Conservation (phyloP, 2,888 invertebrate species). For the Tipula unca region DNA sequence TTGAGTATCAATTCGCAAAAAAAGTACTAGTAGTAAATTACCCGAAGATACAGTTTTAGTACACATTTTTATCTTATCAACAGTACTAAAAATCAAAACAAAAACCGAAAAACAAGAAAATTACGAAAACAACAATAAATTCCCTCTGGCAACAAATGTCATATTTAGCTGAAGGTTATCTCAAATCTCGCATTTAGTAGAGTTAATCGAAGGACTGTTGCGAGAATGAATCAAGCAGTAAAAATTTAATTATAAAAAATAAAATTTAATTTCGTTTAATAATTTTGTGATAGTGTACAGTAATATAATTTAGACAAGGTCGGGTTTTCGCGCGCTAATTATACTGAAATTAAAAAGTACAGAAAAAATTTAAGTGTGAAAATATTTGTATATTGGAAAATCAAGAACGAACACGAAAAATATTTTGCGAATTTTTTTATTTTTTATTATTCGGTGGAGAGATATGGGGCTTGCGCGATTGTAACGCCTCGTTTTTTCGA, state of each 20-base stretch:
- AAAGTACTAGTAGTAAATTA: background rate
- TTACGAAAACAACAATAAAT: background rate
- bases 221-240: background rate
- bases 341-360: background rate
- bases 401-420: background rate
- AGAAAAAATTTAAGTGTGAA: background rate
- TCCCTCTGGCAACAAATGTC: slow-evolving; percentile 2
- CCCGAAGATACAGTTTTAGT: background rate
- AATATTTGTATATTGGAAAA: background rate
- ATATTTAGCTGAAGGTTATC: slow-evolving; percentile 14
- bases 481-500: background rate
- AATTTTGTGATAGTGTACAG: background rate
- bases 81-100: background rate
- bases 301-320: background rate
- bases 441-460: background rate
- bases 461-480: slow-evolving; percentile 8
- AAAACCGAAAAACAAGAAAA: background rate
- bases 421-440: background rate
- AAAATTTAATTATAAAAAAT: background rate
- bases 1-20: background rate
- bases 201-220: background rate
- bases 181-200: background rate
- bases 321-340: background rate
- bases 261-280: background rate
- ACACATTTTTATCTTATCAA: background rate